phyloP scores from a whole-genome alignment of 2,113 vertebrate species.

The Scytalopus superciliaris region DNA sequence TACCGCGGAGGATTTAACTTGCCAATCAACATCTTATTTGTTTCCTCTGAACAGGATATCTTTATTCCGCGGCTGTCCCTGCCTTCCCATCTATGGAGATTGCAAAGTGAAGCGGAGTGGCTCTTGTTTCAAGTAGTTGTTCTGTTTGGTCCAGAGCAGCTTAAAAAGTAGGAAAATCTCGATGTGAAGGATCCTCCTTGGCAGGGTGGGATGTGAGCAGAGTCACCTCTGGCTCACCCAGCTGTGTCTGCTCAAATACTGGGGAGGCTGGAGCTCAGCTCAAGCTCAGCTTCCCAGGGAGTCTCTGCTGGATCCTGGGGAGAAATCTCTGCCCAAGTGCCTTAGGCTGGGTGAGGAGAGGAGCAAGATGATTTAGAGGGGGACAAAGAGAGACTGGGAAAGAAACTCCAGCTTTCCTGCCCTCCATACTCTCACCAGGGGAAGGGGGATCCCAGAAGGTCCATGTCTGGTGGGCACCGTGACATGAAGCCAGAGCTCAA shows the following conservation, averaged over 20 bases:
- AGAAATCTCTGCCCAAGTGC: background rate
- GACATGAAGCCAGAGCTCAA: background rate
- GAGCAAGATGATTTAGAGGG: background rate
- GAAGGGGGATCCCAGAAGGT: accelerated
- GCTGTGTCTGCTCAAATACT: background rate
- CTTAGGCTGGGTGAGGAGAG: background rate
- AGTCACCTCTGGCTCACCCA: background rate
- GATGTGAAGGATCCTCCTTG: background rate
- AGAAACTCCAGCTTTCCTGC: background rate
- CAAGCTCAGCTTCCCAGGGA: background rate
- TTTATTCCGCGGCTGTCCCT: background rate
- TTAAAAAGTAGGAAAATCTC: background rate
- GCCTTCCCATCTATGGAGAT: background rate
- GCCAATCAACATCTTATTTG: slow-evolving; percentile 61
- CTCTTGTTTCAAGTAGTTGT: background rate
- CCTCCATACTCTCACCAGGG: accelerated
- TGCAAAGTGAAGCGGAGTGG: background rate
- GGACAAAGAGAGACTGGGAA: background rate
- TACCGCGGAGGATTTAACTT: slow-evolving; percentile 25
- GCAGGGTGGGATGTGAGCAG: background rate
- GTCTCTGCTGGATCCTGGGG: background rate
- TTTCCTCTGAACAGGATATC: slow-evolving; percentile 30
- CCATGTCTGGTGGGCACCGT: accelerated
- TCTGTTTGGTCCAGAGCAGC: background rate
- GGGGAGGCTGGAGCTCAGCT: background rate